These are phyloP conservation scores for Oplegnathus fasciatus DNA, from an alignment of 2,113 vertebrate genomes.

Conservation along the genomic window DNA sequence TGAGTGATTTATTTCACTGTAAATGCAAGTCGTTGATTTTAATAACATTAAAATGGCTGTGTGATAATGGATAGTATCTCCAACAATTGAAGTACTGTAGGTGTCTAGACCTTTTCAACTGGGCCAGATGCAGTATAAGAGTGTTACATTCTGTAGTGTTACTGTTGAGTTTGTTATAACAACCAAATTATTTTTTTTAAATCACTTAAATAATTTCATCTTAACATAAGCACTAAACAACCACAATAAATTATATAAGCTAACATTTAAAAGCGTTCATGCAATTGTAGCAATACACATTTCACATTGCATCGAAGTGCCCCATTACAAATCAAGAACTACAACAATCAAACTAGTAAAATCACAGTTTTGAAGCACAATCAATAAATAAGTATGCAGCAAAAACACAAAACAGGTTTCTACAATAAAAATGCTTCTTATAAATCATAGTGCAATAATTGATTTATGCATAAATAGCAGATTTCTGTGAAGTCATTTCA, in stretches of 20 bases:
- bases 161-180: conserved; percentile 39
- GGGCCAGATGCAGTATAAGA: conserved; percentile 3
- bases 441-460: conserved; percentile 98
- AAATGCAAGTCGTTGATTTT: conserved; percentile 43
- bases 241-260: conserved; percentile 74
- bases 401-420: conserved; percentile 92
- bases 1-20: conserved; percentile 29
- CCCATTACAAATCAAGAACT: conserved; percentile 92
- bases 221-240: conserved; percentile 70
- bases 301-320: conserved; percentile 93
- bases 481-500: conserved; percentile 89
- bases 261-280: conserved; percentile 82
- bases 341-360: conserved; percentile 92
- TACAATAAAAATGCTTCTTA: conserved; percentile 93
- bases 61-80: conserved; percentile 7
- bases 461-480: conserved; percentile 98
- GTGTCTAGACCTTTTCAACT: conserved; percentile 13
- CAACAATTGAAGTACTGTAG: conserved; percentile 23
- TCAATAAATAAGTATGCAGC: conserved; percentile 93
- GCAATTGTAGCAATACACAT: conserved; percentile 81
- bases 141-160: conserved; percentile 60
- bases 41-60: conserved; percentile 12
- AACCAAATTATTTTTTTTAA: conserved; percentile 19
- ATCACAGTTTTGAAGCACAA: conserved; percentile 92
- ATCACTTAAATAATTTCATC: conserved; percentile 50